Base-by-base conservation (phyloP, 2,113 vertebrate species). In the Phyllopteryx taeniolatus region DNA sequence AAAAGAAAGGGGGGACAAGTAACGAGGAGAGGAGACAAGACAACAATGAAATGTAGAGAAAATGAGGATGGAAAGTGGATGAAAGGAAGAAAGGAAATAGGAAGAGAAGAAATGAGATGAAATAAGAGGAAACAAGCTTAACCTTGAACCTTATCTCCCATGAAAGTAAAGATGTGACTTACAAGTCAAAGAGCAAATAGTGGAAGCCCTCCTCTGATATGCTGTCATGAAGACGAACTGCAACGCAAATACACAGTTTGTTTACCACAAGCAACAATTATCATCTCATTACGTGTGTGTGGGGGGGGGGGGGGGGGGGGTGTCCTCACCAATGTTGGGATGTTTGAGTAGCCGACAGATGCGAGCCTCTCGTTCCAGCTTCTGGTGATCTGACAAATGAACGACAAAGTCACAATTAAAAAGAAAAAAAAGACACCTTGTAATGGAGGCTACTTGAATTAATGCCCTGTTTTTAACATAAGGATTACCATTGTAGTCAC, bases 191-290 rank as follows among this genome's bases (percentile, higher is more conserved):
- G 88, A 98, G 94, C 77, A 98, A 94, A 87, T 98, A 98, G 91
- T 97, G 96, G 91, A 98, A 98, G 0, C 96, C 95, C 79, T 98
- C 96, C 87, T 98, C 96, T 0, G 96, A 97, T 90, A 98, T 98
- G 86, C 96, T 98, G 93, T 98, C 96, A 17, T 98, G 96, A 78
- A 98, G 96, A 68, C 96, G 96, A 78, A 98, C 96, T 98, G 46
- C 31, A 31, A n/a, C 62, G 17, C 15, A 35, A 39, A 53, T 0
- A 59, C 20, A 53, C 3, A 47, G 2, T 33, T 12, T 5, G 44
- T 11, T 20, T 11, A 53, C 9, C 27, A 33, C 4, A 3, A 17
- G 8, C 39, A 27, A 31, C 63, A 6, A 14, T 44, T 3, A 49
- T 47, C n/a, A 65, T 43, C 15, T 35, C 12, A 42, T 19, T 19